Evolutionary conservation across 2,888 invertebrate genomes (phyloP).

Genomic region (Macrosoma leucophasiata): DNA sequence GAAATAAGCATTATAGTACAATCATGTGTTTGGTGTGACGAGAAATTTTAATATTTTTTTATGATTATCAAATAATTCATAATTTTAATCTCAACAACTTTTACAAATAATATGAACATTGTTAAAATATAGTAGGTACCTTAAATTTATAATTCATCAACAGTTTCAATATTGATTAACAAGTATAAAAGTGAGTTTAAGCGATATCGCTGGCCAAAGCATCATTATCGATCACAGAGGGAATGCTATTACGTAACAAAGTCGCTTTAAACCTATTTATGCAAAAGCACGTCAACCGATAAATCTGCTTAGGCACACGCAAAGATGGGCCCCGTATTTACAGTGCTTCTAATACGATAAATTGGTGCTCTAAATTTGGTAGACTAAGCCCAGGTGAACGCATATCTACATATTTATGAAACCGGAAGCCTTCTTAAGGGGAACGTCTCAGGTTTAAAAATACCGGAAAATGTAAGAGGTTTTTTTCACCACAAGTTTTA

Average conservation of each 20-base stretch:
- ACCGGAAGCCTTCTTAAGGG: slow-evolving; percentile 62
- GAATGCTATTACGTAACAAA: slow-evolving; percentile 34
- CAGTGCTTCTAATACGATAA: slow-evolving; percentile 72
- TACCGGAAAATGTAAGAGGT: slow-evolving; percentile 60
- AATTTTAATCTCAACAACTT: no score
- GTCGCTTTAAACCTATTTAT: slow-evolving; percentile 51
- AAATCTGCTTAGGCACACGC: slow-evolving; percentile 61
- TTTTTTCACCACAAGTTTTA: slow-evolving; percentile 66
- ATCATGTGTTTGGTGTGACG: no score
- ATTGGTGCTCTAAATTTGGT: slow-evolving; percentile 67
- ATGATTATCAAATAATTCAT: no score
- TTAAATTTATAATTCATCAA: no score
- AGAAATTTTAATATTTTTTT: no score
- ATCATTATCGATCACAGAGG: background rate
- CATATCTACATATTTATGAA: slow-evolving; percentile 75
- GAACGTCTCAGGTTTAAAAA: slow-evolving; percentile 63
- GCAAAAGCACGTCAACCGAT: slow-evolving; percentile 61
- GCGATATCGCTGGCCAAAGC: no score
- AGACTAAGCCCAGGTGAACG: slow-evolving; percentile 67
- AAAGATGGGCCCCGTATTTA: slow-evolving; percentile 61
- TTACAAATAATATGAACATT: no score
- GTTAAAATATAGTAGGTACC: no score
- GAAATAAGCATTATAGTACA: no score
- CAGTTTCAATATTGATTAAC: no score
- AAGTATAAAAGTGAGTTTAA: no score